Conservation (phyloP, 2,888 invertebrate species). For the Eremobia ochroleuca region DNA sequence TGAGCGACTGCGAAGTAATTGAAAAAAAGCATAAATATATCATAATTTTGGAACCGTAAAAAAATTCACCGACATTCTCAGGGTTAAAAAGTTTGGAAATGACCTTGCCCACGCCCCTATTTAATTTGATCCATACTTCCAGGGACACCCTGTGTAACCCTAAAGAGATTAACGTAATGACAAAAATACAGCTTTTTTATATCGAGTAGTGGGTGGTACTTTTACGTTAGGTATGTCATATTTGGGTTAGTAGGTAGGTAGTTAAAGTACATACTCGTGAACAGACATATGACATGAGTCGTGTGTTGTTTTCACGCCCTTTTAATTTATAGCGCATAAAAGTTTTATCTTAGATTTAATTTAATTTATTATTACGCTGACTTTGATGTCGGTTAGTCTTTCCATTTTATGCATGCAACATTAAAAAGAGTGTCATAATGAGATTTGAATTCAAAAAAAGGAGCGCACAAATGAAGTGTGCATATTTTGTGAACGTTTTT, state of each 20-base stretch:
- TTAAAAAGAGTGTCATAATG: constrained; percentile 17
- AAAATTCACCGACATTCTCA: no score
- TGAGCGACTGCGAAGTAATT: no score
- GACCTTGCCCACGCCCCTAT: no score
- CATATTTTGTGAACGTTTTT: not conserved
- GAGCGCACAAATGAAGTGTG: not conserved
- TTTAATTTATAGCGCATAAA: constrained; percentile 64
- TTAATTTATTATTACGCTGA: constrained; percentile 65
- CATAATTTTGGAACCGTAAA: no score
- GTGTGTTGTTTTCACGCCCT: constrained; percentile 61
- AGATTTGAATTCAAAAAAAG: constrained; percentile 35
- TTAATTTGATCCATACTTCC: no score
- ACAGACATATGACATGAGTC: constrained; percentile 33
- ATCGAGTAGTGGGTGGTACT: not conserved
- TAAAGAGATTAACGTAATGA: constrained; percentile 39
- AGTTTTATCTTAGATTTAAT: constrained; percentile 65
- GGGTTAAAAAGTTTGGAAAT: no score
- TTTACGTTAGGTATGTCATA: constrained; percentile 15
- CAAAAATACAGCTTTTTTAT: constrained; percentile 33
- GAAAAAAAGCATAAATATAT: no score
- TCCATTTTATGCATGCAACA: constrained; percentile 21
- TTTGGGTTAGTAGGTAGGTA: constrained; percentile 27
- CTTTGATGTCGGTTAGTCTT: constrained; percentile 60
- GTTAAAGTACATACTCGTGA: not conserved
- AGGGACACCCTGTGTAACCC: no score